phyloP scores from a whole-genome alignment of 2,888 invertebrate species.

The Protodeltote pygarga region DNA sequence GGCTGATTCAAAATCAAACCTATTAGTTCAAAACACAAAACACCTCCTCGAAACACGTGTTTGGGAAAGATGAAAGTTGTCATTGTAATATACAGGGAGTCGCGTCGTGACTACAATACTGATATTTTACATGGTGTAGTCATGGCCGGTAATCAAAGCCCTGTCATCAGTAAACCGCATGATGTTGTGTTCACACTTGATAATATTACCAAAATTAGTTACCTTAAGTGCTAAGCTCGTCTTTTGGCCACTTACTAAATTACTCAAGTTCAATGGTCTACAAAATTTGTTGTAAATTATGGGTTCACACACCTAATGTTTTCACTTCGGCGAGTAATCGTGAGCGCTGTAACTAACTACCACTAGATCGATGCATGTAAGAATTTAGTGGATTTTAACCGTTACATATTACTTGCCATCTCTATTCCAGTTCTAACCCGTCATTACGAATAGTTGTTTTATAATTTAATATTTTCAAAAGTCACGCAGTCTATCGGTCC shows the following conservation, averaged over 20 bases:
- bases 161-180: slow-evolving; percentile 74
- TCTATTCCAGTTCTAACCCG: slow-evolving; percentile 61
- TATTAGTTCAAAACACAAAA: no score
- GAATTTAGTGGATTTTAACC: slow-evolving; percentile 75
- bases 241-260: slow-evolving; percentile 75
- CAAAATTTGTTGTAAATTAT: slow-evolving; percentile 81
- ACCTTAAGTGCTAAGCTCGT: slow-evolving; percentile 70
- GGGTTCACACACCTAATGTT: slow-evolving; percentile 83
- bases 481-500: slow-evolving; percentile 58
- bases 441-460: slow-evolving; percentile 64
- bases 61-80: no score
- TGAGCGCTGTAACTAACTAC: slow-evolving; percentile 75
- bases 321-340: slow-evolving; percentile 78
- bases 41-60: no score
- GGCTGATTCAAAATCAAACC: no score
- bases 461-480: slow-evolving; percentile 61
- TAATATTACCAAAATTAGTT: slow-evolving; percentile 70
- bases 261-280: slow-evolving; percentile 80
- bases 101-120: slow-evolving; percentile 19
- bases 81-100: slow-evolving; percentile 30
- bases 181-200: slow-evolving; percentile 63
- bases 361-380: slow-evolving; percentile 75
- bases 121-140: slow-evolving; percentile 10
- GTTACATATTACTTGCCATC: slow-evolving; percentile 67
- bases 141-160: slow-evolving; percentile 43